Conservation (phyloP, 2,888 invertebrate species). For the Timema cristinae region DNA sequence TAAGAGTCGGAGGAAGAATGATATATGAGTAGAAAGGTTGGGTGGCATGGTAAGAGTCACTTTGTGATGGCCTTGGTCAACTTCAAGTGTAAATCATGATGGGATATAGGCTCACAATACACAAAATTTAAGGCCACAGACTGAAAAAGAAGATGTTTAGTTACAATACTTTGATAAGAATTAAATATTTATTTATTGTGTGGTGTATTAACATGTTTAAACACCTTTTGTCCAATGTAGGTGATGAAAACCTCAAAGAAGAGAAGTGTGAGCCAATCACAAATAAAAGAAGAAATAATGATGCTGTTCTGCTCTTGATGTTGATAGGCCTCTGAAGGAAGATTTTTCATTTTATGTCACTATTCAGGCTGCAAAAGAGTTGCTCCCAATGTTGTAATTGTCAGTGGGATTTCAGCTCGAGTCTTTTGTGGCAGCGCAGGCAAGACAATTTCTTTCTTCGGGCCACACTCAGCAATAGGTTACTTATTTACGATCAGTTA, state of each 20-base stretch:
- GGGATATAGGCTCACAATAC: slow-evolving; percentile 18
- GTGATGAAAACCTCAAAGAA: too few relatives aligned
- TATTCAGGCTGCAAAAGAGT: not conserved
- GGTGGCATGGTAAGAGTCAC: too few relatives aligned
- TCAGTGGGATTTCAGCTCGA: not conserved
- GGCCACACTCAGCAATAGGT: slow-evolving; percentile 25
- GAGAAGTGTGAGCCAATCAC: slow-evolving; percentile 3
- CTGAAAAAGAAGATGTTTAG: slow-evolving; percentile 32
- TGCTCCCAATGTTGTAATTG: too few relatives aligned
- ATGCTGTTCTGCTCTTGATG: slow-evolving; percentile 13
- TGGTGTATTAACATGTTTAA: too few relatives aligned
- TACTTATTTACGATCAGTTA: slow-evolving; percentile 15
- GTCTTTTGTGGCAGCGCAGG: slow-evolving; percentile 6
- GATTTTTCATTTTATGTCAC: not conserved
- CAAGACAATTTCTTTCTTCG: slow-evolving; percentile 14
- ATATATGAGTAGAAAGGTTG: too few relatives aligned
- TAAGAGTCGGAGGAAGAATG: too few relatives aligned
- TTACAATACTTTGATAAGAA: slow-evolving; percentile 25
- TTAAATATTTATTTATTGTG: too few relatives aligned
- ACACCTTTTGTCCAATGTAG: too few relatives aligned
- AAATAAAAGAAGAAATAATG: slow-evolving; percentile 3
- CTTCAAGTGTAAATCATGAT: too few relatives aligned
- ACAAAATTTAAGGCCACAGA: slow-evolving; percentile 33
- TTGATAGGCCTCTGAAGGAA: not conserved
- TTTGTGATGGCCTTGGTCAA: too few relatives aligned